phyloP scores from a whole-genome alignment of 2,888 invertebrate genomes.

The Yponomeuta evonymella region DNA sequence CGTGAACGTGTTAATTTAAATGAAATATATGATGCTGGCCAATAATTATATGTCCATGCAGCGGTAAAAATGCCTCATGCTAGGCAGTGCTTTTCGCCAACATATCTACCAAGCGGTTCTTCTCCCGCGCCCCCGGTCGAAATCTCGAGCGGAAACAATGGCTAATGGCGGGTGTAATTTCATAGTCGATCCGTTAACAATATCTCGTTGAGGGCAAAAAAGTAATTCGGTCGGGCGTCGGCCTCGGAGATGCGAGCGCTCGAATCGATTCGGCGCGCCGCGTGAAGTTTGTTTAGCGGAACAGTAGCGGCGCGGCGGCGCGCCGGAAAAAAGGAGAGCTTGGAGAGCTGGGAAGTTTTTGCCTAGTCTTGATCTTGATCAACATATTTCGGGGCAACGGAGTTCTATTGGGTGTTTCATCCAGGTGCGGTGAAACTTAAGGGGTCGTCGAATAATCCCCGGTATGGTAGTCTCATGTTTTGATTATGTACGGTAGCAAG shows the following conservation, averaged over 20 bases:
- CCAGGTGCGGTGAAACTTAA: too few species aligned
- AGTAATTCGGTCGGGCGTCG: slow-evolving; percentile 48
- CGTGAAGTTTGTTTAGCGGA: slow-evolving; percentile 74
- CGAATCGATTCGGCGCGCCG: slow-evolving; percentile 66
- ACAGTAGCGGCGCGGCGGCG: slow-evolving; percentile 39
- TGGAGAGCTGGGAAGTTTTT: slow-evolving; percentile 16
- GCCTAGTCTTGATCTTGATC: too few species aligned
- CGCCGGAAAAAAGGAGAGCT: slow-evolving; percentile 6
- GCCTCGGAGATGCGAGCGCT: slow-evolving; percentile 60
- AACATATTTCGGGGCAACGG: too few species aligned
- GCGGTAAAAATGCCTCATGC: too few species aligned
- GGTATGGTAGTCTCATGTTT: too few species aligned
- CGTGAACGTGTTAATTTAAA: too few species aligned
- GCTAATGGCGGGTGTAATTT: slow-evolving; percentile 57
- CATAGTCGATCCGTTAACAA: slow-evolving; percentile 66
- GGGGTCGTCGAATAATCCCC: too few species aligned
- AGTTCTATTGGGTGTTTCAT: too few species aligned
- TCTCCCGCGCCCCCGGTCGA: slow-evolving; percentile 29
- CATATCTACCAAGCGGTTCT: slow-evolving; percentile 18
- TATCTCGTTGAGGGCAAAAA: slow-evolving; percentile 57
- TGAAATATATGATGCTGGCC: too few species aligned
- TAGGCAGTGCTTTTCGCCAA: too few species aligned
- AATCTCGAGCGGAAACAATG: slow-evolving; percentile 57
- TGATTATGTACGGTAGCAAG: too few species aligned
- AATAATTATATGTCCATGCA: too few species aligned